Evolutionary conservation across 2,888 invertebrate genomes (phyloP), one percentile per base, ranked within the genome.

Genomic region (Tipula unca): DNA sequence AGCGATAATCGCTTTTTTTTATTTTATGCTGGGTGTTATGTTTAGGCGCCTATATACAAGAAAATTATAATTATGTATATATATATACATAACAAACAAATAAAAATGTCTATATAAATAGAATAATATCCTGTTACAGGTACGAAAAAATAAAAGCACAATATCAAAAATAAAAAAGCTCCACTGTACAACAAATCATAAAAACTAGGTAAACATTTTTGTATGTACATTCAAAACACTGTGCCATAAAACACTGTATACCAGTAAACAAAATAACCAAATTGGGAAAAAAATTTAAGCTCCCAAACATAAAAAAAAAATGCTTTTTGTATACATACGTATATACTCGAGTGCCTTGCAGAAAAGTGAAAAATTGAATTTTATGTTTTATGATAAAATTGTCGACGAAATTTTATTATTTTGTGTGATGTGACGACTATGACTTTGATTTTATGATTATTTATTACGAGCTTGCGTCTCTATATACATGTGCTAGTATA

Each of bases 361-460:
- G 17, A 54, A 54, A 17, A 20, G 4, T 54, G 48, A 54, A 69
- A 69, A 69, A 25, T 69, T 25, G 69, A 69, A 69, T 69, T 69
- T 69, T 69, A 69, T 69, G 25, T 25, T 69, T 25, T 10, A 25
- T 69, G 48, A 54, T n/a, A 54, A 54, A 54, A 17, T 54, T 54
- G 2, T 39, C 5, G 48, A 69, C 48, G 25, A 69, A 69, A 25
- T 25, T 25, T 69, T 54, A 54, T 54, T 17, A 54, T 54, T 54
- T 54, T 54, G 4, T 69, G 69, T 48, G 48, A 69, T 69, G 69
- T 69, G 69, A 69, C 69, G 20, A 69, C n/a, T n/a, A n/a, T n/a
- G 69, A 69, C 25, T 69, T 69, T 69, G 69, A 69, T 69, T 69
- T 69, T 69, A 69, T 69, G 69, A 69, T 69, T 69, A 48, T 48